Evolutionary conservation across 2,888 invertebrate species (phyloP).

Genomic region (Myopa tessellatipennis): DNA sequence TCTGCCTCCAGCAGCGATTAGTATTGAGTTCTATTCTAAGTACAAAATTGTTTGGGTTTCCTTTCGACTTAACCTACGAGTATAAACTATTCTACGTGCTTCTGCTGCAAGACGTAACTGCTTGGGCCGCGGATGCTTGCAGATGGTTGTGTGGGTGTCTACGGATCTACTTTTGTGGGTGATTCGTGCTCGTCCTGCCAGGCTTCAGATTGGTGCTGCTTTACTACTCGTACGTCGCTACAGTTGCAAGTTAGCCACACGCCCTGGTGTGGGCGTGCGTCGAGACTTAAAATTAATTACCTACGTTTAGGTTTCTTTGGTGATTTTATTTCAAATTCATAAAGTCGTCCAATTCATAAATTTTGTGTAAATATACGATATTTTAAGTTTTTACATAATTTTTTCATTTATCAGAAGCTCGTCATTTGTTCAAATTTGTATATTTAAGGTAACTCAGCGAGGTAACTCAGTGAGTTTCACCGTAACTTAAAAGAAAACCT

Average conservation of each 20-base stretch:
- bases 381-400: constrained; percentile 22
- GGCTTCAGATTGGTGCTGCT: constrained; percentile 17
- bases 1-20: neutral
- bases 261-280: neutral
- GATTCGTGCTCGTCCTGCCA: neutral
- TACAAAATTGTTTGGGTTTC: constrained; percentile 33
- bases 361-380: constrained; percentile 15
- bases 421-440: constrained; percentile 33
- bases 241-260: neutral
- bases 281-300: constrained; percentile 30
- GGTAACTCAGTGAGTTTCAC: too few species aligned
- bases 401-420: constrained; percentile 31
- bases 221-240: neutral
- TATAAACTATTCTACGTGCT: constrained; percentile 23
- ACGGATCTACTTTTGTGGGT: neutral
- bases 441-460: neutral
- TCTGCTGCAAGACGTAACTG: too few species aligned
- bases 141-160: constrained; percentile 5
- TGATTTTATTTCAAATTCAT: neutral
- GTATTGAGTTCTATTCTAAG: constrained; percentile 25
- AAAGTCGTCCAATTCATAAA: constrained; percentile 22
- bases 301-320: constrained; percentile 22
- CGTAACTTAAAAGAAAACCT: constrained; percentile 1
- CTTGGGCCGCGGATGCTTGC: neutral
- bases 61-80: constrained; percentile 13